Conservation (phyloP, 2,888 invertebrate genomes). For the Caenorhabditis sulstoni region DNA sequence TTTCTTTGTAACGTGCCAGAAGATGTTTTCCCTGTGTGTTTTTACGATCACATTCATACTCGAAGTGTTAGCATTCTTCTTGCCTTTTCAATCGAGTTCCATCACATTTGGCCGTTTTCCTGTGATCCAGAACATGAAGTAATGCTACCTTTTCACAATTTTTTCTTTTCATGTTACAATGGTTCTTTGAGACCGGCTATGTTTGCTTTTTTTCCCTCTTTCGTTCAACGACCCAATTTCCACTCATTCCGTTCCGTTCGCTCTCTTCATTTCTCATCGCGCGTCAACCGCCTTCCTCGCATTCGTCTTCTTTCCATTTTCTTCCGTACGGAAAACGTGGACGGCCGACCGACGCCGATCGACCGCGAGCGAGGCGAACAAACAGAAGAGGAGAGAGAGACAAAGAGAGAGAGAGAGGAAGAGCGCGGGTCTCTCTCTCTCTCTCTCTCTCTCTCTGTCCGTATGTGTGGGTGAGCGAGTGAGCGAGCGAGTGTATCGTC, state of each 20-base stretch:
- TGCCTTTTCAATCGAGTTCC: too few species aligned
- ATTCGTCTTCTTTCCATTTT: background rate
- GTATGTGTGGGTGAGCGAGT: too few species aligned
- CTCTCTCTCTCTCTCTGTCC: background rate
- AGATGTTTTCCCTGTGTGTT: too few species aligned
- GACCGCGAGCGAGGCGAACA: background rate
- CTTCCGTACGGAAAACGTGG: background rate
- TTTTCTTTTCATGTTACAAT: constrained; percentile 8
- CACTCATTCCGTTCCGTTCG: too few species aligned
- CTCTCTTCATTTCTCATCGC: background rate
- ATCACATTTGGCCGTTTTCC: too few species aligned
- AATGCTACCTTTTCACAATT: constrained; percentile 30
- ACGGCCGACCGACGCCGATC: background rate
- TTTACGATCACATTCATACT: too few species aligned
- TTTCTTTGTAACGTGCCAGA: too few species aligned
- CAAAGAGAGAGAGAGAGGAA: too few species aligned
- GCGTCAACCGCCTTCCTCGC: background rate
- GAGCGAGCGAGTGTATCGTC: background rate
- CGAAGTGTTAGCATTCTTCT: too few species aligned
- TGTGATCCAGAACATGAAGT: too few species aligned
- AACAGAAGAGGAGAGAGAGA: background rate
- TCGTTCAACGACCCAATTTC: constrained; percentile 2
- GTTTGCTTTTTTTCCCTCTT: background rate
- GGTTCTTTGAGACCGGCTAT: too few species aligned
- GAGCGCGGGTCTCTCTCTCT: background rate